A percentile compares a stretch with the other conserved stretches of the same genome.
These are phyloP conservation scores for Ectemnius continuus DNA, from an alignment of 2,888 invertebrate species.

Conservation along the genomic window DNA sequence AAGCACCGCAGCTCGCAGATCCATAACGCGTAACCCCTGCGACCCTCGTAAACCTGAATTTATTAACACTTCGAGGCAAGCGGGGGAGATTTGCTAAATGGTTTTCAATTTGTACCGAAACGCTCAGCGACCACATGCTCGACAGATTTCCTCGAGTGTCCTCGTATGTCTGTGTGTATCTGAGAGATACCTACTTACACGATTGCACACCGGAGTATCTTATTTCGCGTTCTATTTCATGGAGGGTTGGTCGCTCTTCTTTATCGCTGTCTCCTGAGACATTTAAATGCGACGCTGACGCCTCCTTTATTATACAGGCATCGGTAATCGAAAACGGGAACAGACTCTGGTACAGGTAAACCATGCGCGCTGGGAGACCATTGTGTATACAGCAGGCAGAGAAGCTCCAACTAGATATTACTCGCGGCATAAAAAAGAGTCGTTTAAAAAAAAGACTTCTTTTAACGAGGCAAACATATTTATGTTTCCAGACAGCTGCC, in stretches of 20 bases:
- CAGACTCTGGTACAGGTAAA: no score
- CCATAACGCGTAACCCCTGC: conserved; percentile 68
- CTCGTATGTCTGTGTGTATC: conserved; percentile 32
- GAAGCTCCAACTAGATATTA: no score
- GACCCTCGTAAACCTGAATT: conserved; percentile 76
- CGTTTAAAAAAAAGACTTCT: no score
- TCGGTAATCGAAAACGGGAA: no score
- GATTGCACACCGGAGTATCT: conserved; percentile 22
- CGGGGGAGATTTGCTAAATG: conserved; percentile 76
- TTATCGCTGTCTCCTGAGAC: conserved; percentile 40
- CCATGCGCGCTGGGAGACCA: no score
- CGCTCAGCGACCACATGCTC: conserved; percentile 61
- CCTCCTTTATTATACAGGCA: conserved; percentile 37
- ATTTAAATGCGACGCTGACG: conserved; percentile 49
- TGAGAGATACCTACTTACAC: conserved; percentile 40
- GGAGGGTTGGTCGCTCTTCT: conserved; percentile 38
- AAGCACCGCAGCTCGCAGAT: conserved; percentile 59
- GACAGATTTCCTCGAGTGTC: conserved; percentile 60
- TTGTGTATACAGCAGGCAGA: no score
- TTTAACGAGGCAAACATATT: no score
- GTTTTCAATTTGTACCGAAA: conserved; percentile 78
- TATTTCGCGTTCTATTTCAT: conserved; percentile 35
- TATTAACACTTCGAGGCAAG: conserved; percentile 75
- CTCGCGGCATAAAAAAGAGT: no score
- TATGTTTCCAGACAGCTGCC: no score